phyloP scores from a whole-genome alignment of 2,888 invertebrate genomes.

The Nowickia ferox region DNA sequence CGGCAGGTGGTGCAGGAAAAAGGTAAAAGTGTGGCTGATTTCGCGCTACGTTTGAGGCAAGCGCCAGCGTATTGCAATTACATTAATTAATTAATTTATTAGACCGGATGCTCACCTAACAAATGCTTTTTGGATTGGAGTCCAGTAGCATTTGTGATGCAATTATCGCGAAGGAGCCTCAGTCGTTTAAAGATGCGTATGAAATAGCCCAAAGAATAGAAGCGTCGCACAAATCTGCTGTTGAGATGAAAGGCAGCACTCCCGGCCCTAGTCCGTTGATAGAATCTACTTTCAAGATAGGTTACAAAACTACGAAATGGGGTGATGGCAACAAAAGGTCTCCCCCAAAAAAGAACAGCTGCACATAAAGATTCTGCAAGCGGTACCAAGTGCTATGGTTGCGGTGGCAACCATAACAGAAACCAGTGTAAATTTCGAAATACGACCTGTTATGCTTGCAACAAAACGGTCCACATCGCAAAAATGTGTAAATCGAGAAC shows the following conservation, averaged over 20 bases:
- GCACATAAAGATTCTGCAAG: neutral
- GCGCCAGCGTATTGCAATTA: slow-evolving; percentile 36
- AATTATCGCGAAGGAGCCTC: slow-evolving; percentile 61
- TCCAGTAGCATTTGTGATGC: slow-evolving; percentile 61
- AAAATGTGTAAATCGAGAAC: slow-evolving; percentile 30
- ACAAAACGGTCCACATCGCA: slow-evolving; percentile 32
- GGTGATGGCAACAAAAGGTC: neutral
- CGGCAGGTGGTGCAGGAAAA: slow-evolving; percentile 10
- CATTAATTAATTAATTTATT: slow-evolving; percentile 15
- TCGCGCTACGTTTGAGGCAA: slow-evolving; percentile 30
- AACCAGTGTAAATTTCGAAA: slow-evolving; percentile 32
- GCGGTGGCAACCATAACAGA: slow-evolving; percentile 21
- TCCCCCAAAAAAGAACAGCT: neutral
- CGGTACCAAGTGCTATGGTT: slow-evolving; percentile 15
- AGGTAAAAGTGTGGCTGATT: slow-evolving; percentile 12
- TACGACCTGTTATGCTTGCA: slow-evolving; percentile 35
- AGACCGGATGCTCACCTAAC: slow-evolving; percentile 69
- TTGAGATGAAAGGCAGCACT: neutral
- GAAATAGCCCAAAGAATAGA: slow-evolving; percentile 35
- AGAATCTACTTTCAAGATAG: slow-evolving; percentile 42
- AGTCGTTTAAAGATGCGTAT: slow-evolving; percentile 39
- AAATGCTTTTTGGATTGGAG: slow-evolving; percentile 66
- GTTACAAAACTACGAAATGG: slow-evolving; percentile 15
- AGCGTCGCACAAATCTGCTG: slow-evolving; percentile 29
- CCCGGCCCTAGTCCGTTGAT: neutral